These are phyloP conservation scores for Cinara cedri DNA, from an alignment of 2,888 invertebrate genomes.

Conservation along the genomic window DNA sequence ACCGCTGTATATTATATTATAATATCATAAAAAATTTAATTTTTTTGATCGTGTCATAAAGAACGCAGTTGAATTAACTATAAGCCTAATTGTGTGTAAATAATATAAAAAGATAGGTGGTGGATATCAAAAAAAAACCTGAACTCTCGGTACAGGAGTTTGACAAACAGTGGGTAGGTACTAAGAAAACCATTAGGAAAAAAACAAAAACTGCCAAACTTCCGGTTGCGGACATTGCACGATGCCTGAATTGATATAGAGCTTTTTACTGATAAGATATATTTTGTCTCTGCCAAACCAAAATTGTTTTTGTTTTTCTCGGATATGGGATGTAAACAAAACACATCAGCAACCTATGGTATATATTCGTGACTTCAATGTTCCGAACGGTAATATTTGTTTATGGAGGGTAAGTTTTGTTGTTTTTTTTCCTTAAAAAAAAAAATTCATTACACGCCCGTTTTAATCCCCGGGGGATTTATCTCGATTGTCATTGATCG, in stretches of 20 bases:
- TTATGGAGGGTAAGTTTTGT: neutral
- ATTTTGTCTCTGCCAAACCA: neutral
- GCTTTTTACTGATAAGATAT: neutral
- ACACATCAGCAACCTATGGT: neutral
- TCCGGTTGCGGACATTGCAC: neutral
- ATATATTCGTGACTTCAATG: neutral
- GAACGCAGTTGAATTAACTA: too few relatives aligned
- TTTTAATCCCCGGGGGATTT: conserved; percentile 12
- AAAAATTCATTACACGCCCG: neutral
- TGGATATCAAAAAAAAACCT: too few relatives aligned
- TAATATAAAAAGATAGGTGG: too few relatives aligned
- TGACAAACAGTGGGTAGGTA: neutral
- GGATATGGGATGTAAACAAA: neutral
- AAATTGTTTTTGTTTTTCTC: neutral
- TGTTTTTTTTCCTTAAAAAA: neutral
- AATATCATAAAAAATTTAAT: too few relatives aligned
- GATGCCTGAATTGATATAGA: conserved; percentile 7
- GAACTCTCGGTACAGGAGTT: neutral
- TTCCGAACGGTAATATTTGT: neutral
- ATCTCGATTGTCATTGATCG: conserved; percentile 28
- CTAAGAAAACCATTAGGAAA: neutral
- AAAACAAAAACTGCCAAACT: neutral
- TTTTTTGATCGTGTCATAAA: too few relatives aligned
- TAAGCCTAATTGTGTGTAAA: too few relatives aligned
- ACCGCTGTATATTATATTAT: too few relatives aligned